These are phyloP conservation scores for Aspidapion aeneum DNA, from an alignment of 2,888 invertebrate species.

Conservation along the genomic window DNA sequence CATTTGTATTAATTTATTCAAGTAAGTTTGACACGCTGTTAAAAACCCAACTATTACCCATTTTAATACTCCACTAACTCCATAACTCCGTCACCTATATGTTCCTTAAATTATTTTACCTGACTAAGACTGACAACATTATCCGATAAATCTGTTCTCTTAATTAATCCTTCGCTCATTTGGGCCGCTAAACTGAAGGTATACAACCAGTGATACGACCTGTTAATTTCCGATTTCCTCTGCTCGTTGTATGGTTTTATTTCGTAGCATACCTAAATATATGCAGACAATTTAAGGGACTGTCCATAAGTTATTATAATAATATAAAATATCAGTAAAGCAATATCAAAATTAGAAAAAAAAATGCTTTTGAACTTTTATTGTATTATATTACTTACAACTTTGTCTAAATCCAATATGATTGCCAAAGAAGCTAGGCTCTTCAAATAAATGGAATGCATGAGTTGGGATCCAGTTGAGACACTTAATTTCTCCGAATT, in stretches of 20 bases:
- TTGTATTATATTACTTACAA: conserved; percentile 34
- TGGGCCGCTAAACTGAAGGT: conserved; percentile 53
- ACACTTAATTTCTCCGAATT: conserved; percentile 55
- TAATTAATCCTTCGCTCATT: conserved; percentile 54
- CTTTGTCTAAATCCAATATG: conserved; percentile 52
- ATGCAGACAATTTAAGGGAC: too few species aligned
- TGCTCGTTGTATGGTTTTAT: conserved; percentile 50
- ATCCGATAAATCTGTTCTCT: conserved; percentile 48
- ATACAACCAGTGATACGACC: conserved; percentile 58
- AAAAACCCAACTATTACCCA: too few species aligned
- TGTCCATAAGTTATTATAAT: too few species aligned
- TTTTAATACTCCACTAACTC: too few species aligned
- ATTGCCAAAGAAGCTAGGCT: conserved; percentile 54
- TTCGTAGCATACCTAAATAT: conserved; percentile 44
- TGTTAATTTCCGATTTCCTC: conserved; percentile 38
- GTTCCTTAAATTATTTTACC: too few species aligned
- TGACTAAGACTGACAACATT: conserved; percentile 39
- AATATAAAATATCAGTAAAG: too few species aligned
- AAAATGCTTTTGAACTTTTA: not conserved
- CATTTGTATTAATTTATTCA: too few species aligned
- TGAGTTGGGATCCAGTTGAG: conserved; percentile 55
- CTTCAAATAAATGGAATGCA: conserved; percentile 58
- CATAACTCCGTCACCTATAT: too few species aligned
- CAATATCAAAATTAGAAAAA: too few species aligned
- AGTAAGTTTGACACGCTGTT: too few species aligned